These are phyloP conservation scores for Celastrina argiolus DNA, from an alignment of 2,888 invertebrate genomes.

Conservation along the genomic window DNA sequence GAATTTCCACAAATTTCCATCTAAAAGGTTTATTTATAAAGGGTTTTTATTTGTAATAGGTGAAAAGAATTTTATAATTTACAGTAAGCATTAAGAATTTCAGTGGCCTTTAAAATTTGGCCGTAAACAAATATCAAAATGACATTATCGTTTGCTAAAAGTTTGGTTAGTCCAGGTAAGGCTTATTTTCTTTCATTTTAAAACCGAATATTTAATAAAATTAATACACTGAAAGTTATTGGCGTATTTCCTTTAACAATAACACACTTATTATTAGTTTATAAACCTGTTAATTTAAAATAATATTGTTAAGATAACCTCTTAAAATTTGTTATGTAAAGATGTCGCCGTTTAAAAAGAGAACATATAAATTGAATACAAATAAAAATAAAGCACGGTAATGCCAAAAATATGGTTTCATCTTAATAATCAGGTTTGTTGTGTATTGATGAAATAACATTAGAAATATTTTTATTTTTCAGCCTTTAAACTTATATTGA, in stretches of 20 bases:
- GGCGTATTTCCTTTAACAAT: not conserved
- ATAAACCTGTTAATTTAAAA: not conserved
- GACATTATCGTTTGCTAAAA: conserved; percentile 70
- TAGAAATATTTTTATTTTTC: conserved; percentile 36
- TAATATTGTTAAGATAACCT: not conserved
- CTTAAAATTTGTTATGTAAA: conserved; percentile 26
- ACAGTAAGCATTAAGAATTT: not conserved
- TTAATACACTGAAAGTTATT: conserved; percentile 21
- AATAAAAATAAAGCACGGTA: not conserved
- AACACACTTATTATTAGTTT: not conserved
- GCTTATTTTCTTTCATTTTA: conserved; percentile 23
- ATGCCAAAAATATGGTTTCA: no score
- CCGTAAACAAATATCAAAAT: conserved; percentile 44
- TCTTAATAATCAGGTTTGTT: no score
- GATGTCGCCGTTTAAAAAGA: conserved; percentile 15
- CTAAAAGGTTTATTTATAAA: not conserved
- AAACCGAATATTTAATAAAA: conserved; percentile 18
- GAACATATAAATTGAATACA: not conserved
- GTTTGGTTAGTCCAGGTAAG: conserved; percentile 73
- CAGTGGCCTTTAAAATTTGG: conserved; percentile 26
- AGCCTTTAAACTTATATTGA: conserved; percentile 65
- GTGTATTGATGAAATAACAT: no score
- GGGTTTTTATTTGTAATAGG: not conserved
- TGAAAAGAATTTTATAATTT: not conserved
- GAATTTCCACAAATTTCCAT: not conserved